Evolutionary conservation across 2,113 vertebrate species (phyloP), one percentile per base, ranked within the genome.

Genomic region (Barnardius zonarius): DNA sequence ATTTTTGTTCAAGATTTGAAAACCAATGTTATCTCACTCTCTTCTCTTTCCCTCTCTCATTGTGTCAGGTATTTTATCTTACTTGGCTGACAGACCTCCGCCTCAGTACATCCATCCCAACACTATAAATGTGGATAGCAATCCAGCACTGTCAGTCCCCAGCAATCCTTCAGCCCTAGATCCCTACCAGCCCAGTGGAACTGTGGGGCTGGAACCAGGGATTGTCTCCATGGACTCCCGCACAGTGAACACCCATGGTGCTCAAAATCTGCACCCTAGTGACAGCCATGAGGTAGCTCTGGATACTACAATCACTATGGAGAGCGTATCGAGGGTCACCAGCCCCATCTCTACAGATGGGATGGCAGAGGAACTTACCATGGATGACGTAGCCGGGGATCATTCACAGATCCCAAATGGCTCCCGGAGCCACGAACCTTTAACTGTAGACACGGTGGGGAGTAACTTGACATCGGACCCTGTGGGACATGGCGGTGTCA

Each of bases 61-160:
- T 90, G 86, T 79, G 17, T 51, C 88, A 99, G 99, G 99, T 93
- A 99, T 99, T 96, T 96, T 99, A 88, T 99, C 99, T 51, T 99
- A 99, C 86, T 97, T 99, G 97, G 99, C 99, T 43, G 99, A 99
- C 97, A 98, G 99, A 95, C 99, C 99, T 62, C 99, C 99, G 33
- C 99, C 99, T 93, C 99, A 99, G 84, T 99, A 99, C 94, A 99
- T 99, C 95, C 99, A 99, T 89, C 99, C 99, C 78, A 99, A 99
- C 97, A 98, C 98, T 90, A 98, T 99, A 78, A 99, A 98, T 91
- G 99, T 99, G 70, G 99, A 99, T 48, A 98, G 98, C 61, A 98
- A 94, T 61, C 77, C 98, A 7, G 96, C 98, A 11, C 94, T 99
- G 44, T 98, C 99, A 17, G 98, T 99, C 39, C 61, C 98, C 96